Conservation (phyloP, 2,797 vertebrate species). For the Acridotheres tristis region DNA sequence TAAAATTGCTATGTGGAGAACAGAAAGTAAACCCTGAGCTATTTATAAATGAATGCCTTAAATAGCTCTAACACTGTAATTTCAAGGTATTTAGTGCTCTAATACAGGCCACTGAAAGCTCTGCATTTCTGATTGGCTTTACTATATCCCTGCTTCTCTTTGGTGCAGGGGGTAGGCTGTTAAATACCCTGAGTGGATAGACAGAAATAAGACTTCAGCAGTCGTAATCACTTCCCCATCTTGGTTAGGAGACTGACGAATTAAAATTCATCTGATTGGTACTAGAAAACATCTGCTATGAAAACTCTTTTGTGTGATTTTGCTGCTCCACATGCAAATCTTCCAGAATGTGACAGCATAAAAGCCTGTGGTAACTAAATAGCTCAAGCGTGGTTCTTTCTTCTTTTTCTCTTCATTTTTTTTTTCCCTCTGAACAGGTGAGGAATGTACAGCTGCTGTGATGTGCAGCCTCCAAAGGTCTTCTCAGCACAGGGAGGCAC, state of each 20-base stretch:
- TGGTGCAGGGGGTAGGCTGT: too few species aligned
- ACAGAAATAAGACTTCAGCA: neutral
- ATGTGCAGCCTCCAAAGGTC: neutral
- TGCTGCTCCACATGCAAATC: neutral
- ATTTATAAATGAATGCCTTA: neutral
- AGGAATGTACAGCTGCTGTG: neutral
- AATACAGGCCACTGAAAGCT: constrained; percentile 9
- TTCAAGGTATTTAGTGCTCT: neutral
- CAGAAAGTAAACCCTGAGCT: neutral
- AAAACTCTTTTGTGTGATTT: neutral
- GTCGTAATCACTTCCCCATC: neutral
- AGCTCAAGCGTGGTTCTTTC: neutral
- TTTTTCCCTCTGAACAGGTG: fast-evolving
- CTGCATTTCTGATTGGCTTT: constrained; percentile 7
- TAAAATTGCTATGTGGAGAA: neutral
- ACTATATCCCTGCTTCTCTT: constrained; percentile 7
- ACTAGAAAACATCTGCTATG: neutral
- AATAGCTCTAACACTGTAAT: neutral
- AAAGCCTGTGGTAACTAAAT: neutral
- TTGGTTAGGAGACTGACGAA: neutral
- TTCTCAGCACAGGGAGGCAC: neutral
- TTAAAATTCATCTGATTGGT: neutral
- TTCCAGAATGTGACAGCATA: neutral
- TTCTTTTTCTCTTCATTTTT: neutral
- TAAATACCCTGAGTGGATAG: constrained; percentile 36